These are phyloP conservation scores for Sitodiplosis mosellana DNA, from an alignment of 1,140 invertebrate species.

Conservation along the genomic window DNA sequence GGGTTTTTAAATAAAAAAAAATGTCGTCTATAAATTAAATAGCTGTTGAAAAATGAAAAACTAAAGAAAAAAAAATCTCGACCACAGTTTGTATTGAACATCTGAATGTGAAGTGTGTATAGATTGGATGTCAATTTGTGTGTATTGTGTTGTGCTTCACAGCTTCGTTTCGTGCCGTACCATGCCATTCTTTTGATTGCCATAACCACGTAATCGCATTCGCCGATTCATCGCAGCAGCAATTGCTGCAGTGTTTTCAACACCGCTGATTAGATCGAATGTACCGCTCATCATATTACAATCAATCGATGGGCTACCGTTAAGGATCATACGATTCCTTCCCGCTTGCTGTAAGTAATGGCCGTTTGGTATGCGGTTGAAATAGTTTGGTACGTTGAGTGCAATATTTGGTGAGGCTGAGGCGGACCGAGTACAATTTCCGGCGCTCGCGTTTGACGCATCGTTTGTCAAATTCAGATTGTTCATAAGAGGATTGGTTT, in stretches of 20 bases:
- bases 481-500: no score
- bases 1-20: no score
- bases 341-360: neutral
- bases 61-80: no score
- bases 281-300: neutral
- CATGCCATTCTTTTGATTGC: neutral
- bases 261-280: slow-evolving; percentile 4
- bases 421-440: neutral
- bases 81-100: no score
- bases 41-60: no score
- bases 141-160: neutral
- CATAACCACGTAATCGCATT: neutral
- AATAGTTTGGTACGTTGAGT: neutral
- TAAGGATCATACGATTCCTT: neutral
- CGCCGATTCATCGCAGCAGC: neutral
- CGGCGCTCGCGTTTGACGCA: neutral
- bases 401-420: neutral
- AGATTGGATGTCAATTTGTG: no score
- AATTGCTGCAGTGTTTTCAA: neutral
- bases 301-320: neutral
- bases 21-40: no score
- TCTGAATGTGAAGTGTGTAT: no score
- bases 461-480: neutral
- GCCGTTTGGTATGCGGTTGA: neutral
- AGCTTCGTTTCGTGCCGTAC: slow-evolving; percentile 3